Percentiles rank a stretch among this genome's conserved stretches.
phyloP scores from a whole-genome alignment of 2,113 vertebrate species.

The Apodemus speciosus region DNA sequence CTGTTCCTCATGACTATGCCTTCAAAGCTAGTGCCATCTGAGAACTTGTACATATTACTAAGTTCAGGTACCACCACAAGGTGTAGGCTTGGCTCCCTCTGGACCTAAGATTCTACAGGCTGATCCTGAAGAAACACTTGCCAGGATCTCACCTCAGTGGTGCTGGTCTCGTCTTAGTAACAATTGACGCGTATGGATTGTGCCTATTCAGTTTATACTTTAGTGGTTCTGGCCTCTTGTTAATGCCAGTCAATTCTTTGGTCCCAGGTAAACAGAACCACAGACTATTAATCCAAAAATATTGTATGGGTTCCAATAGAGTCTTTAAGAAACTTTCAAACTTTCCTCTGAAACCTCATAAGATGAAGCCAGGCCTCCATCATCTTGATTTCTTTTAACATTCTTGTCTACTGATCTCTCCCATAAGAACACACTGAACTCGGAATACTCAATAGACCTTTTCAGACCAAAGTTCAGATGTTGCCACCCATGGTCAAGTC shows the following conservation, averaged over 20 bases:
- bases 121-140: too few relatives aligned
- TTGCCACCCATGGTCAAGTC: background rate
- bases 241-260: background rate
- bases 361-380: background rate
- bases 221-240: too few relatives aligned
- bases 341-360: background rate
- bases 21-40: too few relatives aligned
- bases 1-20: too few relatives aligned
- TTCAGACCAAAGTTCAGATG: background rate
- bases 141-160: background rate
- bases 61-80: too few relatives aligned
- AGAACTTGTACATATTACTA: too few relatives aligned
- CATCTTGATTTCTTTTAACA: background rate
- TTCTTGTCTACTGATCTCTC: background rate
- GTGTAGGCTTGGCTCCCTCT: too few relatives aligned
- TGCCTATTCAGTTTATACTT: background rate
- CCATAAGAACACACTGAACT: background rate
- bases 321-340: background rate
- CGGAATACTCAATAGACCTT: background rate
- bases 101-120: too few relatives aligned
- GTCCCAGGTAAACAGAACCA: background rate
- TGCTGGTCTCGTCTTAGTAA: background rate
- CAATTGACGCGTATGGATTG: background rate
- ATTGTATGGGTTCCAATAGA: background rate
- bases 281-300: background rate